Percentiles rank a stretch among this genome's conserved stretches.
Conservation (phyloP, 2,113 vertebrate species). For the Neolamprologus caudopunctatus region DNA sequence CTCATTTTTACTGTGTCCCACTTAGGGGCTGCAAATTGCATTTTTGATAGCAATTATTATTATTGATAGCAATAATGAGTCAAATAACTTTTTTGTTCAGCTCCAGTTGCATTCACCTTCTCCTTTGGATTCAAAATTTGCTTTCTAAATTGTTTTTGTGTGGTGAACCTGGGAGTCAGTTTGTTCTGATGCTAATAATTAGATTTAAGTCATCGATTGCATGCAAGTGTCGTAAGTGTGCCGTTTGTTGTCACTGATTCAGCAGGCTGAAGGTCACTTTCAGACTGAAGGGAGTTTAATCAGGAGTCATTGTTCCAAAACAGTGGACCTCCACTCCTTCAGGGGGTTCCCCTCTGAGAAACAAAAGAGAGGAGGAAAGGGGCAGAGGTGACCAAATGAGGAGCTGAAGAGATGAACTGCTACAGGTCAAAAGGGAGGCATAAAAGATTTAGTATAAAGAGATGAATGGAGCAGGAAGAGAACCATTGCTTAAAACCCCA, state of each 20-base stretch:
- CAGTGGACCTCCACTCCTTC: conserved; percentile 13
- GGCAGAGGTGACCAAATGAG: conserved; percentile 19
- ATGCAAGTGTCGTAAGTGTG: background rate
- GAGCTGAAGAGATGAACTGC: background rate
- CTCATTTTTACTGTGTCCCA: background rate
- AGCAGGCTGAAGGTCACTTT: conserved; percentile 36
- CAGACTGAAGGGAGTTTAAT: conserved; percentile 41
- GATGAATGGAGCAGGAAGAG: background rate
- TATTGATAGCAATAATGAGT: background rate
- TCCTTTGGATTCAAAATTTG: background rate
- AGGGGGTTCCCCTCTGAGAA: conserved; percentile 22
- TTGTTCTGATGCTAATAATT: background rate
- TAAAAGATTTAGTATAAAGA: background rate
- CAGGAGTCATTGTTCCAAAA: conserved; percentile 49
- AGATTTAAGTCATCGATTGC: background rate
- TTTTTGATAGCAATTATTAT: no score
- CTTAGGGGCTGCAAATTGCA: background rate
- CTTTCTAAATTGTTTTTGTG: background rate
- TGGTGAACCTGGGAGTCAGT: background rate
- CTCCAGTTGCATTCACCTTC: background rate
- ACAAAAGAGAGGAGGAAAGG: conserved; percentile 7
- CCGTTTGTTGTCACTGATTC: conserved; percentile 12
- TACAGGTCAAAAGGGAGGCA: background rate
- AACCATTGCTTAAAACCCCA: background rate
- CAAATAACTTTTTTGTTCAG: background rate